Evolutionary conservation across 1,140 invertebrate species (phyloP).

Genomic region (Ceratoteleas bidentatus): DNA sequence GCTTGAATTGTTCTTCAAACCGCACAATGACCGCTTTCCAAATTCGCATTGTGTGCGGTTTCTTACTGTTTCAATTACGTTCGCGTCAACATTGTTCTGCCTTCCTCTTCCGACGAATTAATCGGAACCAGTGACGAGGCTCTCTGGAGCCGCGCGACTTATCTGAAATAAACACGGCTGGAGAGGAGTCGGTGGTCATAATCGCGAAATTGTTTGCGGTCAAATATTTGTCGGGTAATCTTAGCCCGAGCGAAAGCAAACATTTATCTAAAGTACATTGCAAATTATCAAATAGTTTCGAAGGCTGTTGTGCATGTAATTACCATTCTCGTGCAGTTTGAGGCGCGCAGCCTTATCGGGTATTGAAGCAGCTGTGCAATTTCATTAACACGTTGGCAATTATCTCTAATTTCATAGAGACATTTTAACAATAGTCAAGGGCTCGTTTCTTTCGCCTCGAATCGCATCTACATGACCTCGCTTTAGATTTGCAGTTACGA

Average conservation of each 20-base stretch:
- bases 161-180: constrained; percentile 17
- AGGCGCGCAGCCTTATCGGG: constrained; percentile 42
- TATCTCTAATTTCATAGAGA: constrained; percentile 62
- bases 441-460: constrained; percentile 29
- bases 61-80: too few relatives aligned
- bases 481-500: not conserved
- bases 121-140: not conserved
- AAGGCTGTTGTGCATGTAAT: constrained; percentile 45
- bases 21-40: too few relatives aligned
- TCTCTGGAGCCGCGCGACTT: not conserved
- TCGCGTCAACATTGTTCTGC: too few relatives aligned
- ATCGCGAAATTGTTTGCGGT: constrained; percentile 11
- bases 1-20: too few relatives aligned
- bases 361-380: constrained; percentile 60
- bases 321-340: constrained; percentile 43
- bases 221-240: constrained; percentile 35
- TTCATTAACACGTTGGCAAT: constrained; percentile 61
- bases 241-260: constrained; percentile 16
- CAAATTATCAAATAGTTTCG: constrained; percentile 57
- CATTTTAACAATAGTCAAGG: constrained; percentile 64
- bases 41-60: too few relatives aligned
- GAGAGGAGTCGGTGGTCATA: not conserved
- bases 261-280: constrained; percentile 35
- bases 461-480: constrained; percentile 18
- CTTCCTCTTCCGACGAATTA: too few relatives aligned